These are phyloP conservation scores for Ochlodes sylvanus DNA, from an alignment of 2,888 invertebrate genomes.

Conservation along the genomic window DNA sequence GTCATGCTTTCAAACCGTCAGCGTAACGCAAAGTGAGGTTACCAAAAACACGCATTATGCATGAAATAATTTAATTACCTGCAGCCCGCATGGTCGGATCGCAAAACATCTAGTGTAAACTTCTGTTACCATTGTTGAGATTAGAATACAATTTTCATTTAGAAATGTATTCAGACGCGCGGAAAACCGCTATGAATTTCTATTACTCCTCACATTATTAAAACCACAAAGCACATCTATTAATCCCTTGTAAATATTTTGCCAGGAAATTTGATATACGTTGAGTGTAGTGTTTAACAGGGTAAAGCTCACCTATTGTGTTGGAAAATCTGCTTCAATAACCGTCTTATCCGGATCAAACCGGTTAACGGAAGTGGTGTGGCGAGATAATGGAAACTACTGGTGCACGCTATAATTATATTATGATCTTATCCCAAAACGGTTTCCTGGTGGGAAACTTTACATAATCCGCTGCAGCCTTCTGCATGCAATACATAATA, in stretches of 20 bases:
- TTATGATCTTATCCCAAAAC: conserved; percentile 18
- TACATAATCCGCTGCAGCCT: not conserved
- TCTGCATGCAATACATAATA: not conserved
- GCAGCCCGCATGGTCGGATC: not conserved
- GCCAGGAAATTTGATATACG: conserved; percentile 5
- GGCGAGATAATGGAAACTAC: conserved; percentile 20
- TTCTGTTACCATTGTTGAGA: not conserved
- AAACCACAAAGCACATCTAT: conserved; percentile 1
- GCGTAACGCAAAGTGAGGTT: too few species aligned
- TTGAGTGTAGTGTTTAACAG: not conserved
- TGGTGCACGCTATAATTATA: not conserved
- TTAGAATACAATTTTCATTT: conserved; percentile 5
- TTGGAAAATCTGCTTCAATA: conserved; percentile 25
- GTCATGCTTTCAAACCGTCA: too few species aligned
- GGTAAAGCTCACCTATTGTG: conserved; percentile 17
- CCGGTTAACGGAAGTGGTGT: conserved; percentile 8
- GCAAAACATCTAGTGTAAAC: not conserved
- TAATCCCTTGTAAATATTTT: conserved; percentile 10
- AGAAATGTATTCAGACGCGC: not conserved
- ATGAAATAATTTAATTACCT: too few species aligned
- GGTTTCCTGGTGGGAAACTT: conserved; percentile 8
- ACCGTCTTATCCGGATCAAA: conserved; percentile 10
- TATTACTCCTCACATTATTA: not conserved
- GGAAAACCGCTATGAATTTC: not conserved
- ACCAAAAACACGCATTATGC: too few species aligned